These are phyloP conservation scores for Drosophila novamexicana DNA, from an alignment of 1,140 invertebrate species.

Conservation along the genomic window DNA sequence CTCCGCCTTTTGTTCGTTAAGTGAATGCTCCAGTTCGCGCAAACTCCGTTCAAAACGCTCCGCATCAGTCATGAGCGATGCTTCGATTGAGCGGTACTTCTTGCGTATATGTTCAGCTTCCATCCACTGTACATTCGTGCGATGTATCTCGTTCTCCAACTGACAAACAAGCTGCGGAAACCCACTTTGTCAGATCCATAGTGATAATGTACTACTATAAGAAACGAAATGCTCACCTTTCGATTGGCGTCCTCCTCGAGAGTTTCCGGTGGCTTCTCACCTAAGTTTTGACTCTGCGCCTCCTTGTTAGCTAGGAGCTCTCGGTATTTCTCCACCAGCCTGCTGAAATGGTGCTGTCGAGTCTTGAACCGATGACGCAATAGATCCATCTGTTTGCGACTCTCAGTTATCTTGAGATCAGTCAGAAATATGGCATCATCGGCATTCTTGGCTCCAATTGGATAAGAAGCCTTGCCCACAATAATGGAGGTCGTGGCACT, in stretches of 20 bases:
- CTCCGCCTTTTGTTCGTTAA: slow-evolving; percentile 89
- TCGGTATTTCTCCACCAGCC: slow-evolving; percentile 87
- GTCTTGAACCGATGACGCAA: slow-evolving; percentile 88
- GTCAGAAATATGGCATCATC: slow-evolving; percentile 87
- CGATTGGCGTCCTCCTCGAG: slow-evolving; percentile 84
- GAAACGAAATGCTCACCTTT: slow-evolving; percentile 49
- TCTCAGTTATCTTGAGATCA: slow-evolving; percentile 91
- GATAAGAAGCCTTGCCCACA: slow-evolving; percentile 78
- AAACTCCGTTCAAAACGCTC: slow-evolving; percentile 90
- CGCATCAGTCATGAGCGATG: slow-evolving; percentile 89
- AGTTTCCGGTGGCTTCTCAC: slow-evolving; percentile 85
- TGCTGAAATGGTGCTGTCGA: slow-evolving; percentile 86
- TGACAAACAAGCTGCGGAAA: slow-evolving; percentile 87
- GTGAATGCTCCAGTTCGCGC: slow-evolving; percentile 87
- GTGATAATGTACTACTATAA: neutral
- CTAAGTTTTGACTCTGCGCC: slow-evolving; percentile 80
- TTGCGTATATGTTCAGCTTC: slow-evolving; percentile 91
- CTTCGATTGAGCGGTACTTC: slow-evolving; percentile 90
- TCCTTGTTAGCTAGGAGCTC: slow-evolving; percentile 84
- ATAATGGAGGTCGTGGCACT: slow-evolving; percentile 66
- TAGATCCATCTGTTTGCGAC: slow-evolving; percentile 90
- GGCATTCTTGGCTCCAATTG: slow-evolving; percentile 85
- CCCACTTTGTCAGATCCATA: neutral
- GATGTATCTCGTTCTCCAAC: slow-evolving; percentile 91
- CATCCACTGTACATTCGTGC: slow-evolving; percentile 91